Base-by-base conservation (phyloP, 2,888 invertebrate genomes). In the Erebia aethiops region DNA sequence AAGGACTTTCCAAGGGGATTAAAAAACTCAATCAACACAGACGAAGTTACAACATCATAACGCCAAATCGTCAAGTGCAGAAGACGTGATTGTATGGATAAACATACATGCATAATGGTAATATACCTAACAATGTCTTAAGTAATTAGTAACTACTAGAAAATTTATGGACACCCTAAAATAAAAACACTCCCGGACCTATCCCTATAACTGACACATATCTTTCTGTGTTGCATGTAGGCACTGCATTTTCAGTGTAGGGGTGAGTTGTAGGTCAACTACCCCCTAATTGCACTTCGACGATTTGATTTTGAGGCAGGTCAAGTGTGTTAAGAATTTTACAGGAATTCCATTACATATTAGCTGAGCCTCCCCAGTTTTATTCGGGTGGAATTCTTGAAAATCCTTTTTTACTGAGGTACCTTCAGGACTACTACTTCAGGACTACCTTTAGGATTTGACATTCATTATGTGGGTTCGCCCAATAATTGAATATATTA, bases 161-260 rank as follows among this genome's bases (percentile, higher is more conserved):
- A 61, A 3, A 18, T 18, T 58, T 21, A 62, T 54, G 46, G 68
- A 68, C 68, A 67, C 67, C 58, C 49, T 26, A 51, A 21, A n/a
- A 43, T 16, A 16, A 58, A 16, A 67, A 26, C 49, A 18, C 14
- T 56, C 35, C 81, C 82, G 81, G 82, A 86, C 83, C 84, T 87
- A 85, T 84, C 83, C 81, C 81, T 81, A 82, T 77, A 77, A 63
- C 69, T 78, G 79, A 80, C 81, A 81, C 78, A 84, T 78, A 82
- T 80, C 76, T 80, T 77, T 77, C 74, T 13, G 51, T 76, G 76
- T 76, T 80, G 73, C 77, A 74, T 58, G 75, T 58, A 66, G 21
- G 51, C 49, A 43, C 21, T 66, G 52, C 21, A 71, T 61, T 74
- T 46, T 71, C 67, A 67, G 67, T 63, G 51, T 64, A 65, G 69